Base-by-base conservation (phyloP, 2,797 vertebrate species). In the Austrolebias charrua region DNA sequence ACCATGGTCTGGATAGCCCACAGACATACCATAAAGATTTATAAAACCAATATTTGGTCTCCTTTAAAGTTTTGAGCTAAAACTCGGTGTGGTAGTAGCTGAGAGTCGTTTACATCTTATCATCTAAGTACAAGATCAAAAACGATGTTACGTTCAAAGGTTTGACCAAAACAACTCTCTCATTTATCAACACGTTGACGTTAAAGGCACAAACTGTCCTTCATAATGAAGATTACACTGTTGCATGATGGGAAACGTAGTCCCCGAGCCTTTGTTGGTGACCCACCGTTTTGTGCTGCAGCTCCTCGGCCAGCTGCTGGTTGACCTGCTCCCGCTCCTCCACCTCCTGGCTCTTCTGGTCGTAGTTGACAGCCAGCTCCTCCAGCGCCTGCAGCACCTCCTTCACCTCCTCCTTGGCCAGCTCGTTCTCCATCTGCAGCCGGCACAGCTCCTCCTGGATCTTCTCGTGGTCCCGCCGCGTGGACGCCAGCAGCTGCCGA, bases 291-390 rank as follows among this genome's bases (percentile, higher is more conserved):
- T 96, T 98, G 85, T 95, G 92, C 4, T 92, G 87, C 82, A 98
- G 93, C 75, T 97, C 94, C 7, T 95, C 94, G 0, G 84, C 77
- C 80, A 98, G 92, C 84, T 94, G 93, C 54, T 92, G 89, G 13
- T 96, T 96, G 83, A 90, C 81, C 50, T 85, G 88, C 6, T 93
- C 90, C 88, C 92, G 56, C 75, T 98, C 95, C 90, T 98, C 96
- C 80, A 96, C 95, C 91, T 98, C 95, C 88, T 97, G 96, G 79
- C 96, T 98, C 85, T 98, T 98, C 85, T 98, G 96, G 84, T 98
- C 96, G 8, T 98, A 98, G 88, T 98, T 98, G 82, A 98, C 95
- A 9, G 96, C 96, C 75, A 98, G 93, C 76, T 98, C 96, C 83
- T 98, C 96, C 78, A 98, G 91, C 13, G 96, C 96, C 90, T 98